Evolutionary conservation across 2,797 vertebrate species (phyloP), one percentile per base, ranked within the genome.

Genomic region (Pitangus sulphuratus): DNA sequence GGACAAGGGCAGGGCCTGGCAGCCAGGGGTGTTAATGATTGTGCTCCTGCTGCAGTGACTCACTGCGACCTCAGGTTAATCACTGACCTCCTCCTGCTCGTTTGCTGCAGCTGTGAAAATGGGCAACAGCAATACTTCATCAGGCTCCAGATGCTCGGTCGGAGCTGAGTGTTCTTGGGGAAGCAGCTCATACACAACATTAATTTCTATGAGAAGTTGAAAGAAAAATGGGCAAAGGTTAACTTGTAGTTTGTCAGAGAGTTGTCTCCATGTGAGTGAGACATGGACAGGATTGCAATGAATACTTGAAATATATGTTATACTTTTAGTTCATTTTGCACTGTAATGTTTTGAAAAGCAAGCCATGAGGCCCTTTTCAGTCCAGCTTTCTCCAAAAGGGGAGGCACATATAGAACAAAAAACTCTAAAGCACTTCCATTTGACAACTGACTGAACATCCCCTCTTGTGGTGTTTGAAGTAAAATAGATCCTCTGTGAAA

Each of bases 101-200:
- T 86, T 18, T 86, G 81, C 82, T 93, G 87, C 90, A 93, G 89
- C 95, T 96, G 83, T 77, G 83, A 91, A 91, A 95, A 72, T 82
- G 93, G 87, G 95, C 93, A 93, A 72, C 44, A 72, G 40, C 4
- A 2, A 42, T 11, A 76, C 65, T 91, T 89, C 89, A 45, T 86
- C 89, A 79, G 70, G 37, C 44, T 88, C 82, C 85, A 75, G 66
- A 56, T 69, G 81, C 79, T 54, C 72, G 31, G 47, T 30, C 0
- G 1, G 66, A 89, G 90, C 47, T 25, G 82, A 53, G 58, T 21
- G 33, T 78, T 51, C 48, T 30, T 37, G 71, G 61, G 58, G 81
- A 78, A 90, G 75, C 75, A 60, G 66, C 77, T 91, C 25, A 6
- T 53, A 21, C n/a, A 21, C 39, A 47, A 30, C 50, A 75, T 54